These are phyloP conservation scores for Cololabis saira DNA, from an alignment of 2,113 vertebrate genomes.

Conservation along the genomic window DNA sequence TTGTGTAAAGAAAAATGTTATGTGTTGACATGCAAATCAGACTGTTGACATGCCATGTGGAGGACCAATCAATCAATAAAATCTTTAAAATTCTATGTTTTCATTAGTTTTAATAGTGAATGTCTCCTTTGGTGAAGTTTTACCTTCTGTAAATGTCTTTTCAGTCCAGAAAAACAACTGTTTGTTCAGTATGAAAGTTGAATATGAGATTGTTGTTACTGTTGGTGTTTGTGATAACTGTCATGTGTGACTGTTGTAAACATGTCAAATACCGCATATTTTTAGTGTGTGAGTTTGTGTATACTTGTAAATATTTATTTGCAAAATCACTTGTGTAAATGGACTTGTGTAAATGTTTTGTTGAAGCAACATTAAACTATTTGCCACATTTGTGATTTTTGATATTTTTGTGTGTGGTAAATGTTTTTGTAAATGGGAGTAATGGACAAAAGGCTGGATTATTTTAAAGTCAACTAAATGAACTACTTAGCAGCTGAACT, in stretches of 20 bases:
- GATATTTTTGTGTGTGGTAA: constrained; percentile 67
- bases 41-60: constrained; percentile 7
- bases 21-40: constrained; percentile 66
- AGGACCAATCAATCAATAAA: constrained; percentile 35
- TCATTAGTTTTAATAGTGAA: constrained; percentile 41
- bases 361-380: constrained; percentile 51
- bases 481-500: no score
- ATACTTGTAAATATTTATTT: constrained; percentile 65
- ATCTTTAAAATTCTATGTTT: constrained; percentile 60
- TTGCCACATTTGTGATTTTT: constrained; percentile 56
- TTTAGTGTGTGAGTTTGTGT: constrained; percentile 67
- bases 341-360: constrained; percentile 58
- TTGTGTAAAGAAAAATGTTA: constrained; percentile 20
- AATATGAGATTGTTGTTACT: constrained; percentile 69
- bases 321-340: constrained; percentile 52
- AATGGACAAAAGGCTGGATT: constrained; percentile 39
- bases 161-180: constrained; percentile 26
- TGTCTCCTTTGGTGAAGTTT: constrained; percentile 13
- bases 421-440: constrained; percentile 77
- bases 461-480: neutral
- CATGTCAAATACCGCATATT: constrained; percentile 67
- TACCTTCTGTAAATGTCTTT: constrained; percentile 11
- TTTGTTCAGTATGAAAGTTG: constrained; percentile 55
- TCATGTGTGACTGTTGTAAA: constrained; percentile 66
- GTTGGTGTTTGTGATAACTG: constrained; percentile 62